These are phyloP conservation scores for Bubo scandiacus DNA, from an alignment of 2,113 vertebrate genomes.

Conservation along the genomic window DNA sequence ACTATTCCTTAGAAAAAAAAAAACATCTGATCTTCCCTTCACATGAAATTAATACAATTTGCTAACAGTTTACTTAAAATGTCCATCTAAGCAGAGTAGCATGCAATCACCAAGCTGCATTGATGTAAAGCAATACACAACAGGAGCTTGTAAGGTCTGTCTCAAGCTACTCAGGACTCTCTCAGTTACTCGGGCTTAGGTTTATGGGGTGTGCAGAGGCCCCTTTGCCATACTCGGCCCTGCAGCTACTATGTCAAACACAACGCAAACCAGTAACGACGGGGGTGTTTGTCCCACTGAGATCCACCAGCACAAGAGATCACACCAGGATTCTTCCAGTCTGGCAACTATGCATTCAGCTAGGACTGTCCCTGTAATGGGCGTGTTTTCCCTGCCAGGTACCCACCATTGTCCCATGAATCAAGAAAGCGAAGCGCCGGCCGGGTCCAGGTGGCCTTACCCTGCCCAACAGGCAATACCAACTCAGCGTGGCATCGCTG, in stretches of 20 bases:
- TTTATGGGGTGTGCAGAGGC: not conserved
- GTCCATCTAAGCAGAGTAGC: not conserved
- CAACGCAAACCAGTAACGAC: fast-evolving
- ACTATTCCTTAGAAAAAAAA: not conserved
- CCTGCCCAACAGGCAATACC: not conserved
- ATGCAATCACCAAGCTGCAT: not conserved
- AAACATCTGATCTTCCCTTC: not conserved
- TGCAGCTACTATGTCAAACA: not conserved
- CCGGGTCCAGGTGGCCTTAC: not conserved
- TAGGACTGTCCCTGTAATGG: fast-evolving
- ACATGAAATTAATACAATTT: not conserved
- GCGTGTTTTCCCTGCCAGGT: not conserved
- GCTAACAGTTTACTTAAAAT: not conserved
- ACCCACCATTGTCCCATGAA: not conserved
- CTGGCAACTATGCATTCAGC: not conserved
- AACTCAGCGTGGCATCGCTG: not conserved
- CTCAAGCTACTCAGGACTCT: not conserved
- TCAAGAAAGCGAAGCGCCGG: not conserved
- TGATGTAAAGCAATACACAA: not conserved
- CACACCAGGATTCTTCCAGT: not conserved
- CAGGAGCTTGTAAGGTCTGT: not conserved
- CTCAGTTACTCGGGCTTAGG: not conserved
- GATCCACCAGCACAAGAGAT: not conserved
- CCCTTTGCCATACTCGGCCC: not conserved
- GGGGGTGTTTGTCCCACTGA: not conserved